Base-by-base conservation (phyloP, 2,797 vertebrate species). In the Meriones psammophilus region DNA sequence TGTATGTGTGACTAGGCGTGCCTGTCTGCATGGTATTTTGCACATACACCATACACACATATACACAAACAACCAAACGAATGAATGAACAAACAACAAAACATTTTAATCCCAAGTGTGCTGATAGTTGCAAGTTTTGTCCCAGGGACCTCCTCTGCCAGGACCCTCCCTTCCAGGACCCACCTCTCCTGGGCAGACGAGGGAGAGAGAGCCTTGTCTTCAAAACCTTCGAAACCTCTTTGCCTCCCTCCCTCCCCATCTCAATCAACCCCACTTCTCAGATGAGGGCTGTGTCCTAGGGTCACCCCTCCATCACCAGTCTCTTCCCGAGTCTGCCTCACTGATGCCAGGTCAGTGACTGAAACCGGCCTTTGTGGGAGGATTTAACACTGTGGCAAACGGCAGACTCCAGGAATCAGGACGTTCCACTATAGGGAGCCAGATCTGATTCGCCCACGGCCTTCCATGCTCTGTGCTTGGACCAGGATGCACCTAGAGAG, bases 81-180 rank as follows among this genome's bases (percentile, higher is more conserved):
- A n/a, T n/a, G 33, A 66, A 42, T 13, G 8, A 42, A n/a, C 3
- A 33, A 46, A 36, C 64, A 86, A 69, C 30, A 26, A 14, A 87
- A 42, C 14, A 36, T 33, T 54, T 54, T 2, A 0, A 28, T 60
- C 30, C 73, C 39, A 28, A 46, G 7, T 58, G 15, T 0, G 2
- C 42, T 58, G 64, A 4, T 1, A 5, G 62, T 71, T 74, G n/a
- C 64, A 64, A 79, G 0, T 42, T 39, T 22, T 42, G 14, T 54
- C 14, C 58, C 20, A 46, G 10, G 3, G n/a, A 20, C 28, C 17
- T 20, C 62, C 6, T 20, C 14, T 50, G 1, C 28, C 39, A 85
- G 39, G 24, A 18, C 28, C 36, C 36, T 10, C 15, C 1, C 58
- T 42, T 7, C 22, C 78, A 80, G 54, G 20, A 30, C 24, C 3